phyloP scores from a whole-genome alignment of 2,113 vertebrate species.

The Lanius collurio region DNA sequence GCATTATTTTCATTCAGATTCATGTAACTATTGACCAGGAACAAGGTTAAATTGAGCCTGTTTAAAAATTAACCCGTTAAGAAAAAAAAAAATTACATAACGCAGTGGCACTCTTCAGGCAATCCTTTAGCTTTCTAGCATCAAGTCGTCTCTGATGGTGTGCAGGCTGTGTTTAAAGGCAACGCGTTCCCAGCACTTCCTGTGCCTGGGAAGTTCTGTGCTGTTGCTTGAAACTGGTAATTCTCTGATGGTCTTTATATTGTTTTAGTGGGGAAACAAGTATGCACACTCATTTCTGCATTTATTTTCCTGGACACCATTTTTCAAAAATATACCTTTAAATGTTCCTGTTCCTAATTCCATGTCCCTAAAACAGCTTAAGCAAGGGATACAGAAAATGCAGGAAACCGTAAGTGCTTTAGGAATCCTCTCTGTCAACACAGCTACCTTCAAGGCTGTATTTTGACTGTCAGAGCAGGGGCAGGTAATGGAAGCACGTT shows the following conservation, averaged over 20 bases:
- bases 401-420: background rate
- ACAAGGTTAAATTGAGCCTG: conserved; percentile 17
- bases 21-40: background rate
- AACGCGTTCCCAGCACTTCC: background rate
- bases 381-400: background rate
- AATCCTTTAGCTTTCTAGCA: conserved; percentile 28
- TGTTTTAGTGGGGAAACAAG: background rate
- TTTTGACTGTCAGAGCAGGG: background rate
- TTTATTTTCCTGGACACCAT: background rate
- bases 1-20: background rate
- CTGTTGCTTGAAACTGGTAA: background rate
- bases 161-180: conserved; percentile 17
- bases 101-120: background rate
- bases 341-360: background rate
- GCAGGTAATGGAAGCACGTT: background rate
- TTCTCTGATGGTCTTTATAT: background rate
- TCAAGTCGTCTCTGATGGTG: background rate
- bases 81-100: background rate
- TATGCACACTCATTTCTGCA: background rate
- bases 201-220: background rate
- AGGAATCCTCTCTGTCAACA: background rate
- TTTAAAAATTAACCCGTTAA: conserved; percentile 24
- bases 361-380: background rate
- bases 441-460: background rate
- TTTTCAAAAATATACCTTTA: background rate